A percentile compares a stretch with the other conserved stretches of the same genome.
Conservation (phyloP, 2,797 vertebrate species). For the Acanthiza pusilla region DNA sequence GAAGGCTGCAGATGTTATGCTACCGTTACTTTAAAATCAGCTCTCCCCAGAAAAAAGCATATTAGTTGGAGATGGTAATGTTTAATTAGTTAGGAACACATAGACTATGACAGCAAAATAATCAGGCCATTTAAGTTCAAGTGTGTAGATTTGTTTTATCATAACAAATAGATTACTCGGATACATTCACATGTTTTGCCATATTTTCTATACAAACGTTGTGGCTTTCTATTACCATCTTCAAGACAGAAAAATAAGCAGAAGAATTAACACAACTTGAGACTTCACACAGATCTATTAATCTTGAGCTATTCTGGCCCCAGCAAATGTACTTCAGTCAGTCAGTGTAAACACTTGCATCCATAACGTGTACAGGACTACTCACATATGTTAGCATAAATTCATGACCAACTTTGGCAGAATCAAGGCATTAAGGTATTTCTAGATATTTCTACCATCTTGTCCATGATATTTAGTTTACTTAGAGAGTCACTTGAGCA, state of each 20-base stretch:
- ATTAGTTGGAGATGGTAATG: background rate
- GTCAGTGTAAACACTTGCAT: background rate
- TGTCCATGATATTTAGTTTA: background rate
- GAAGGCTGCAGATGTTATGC: background rate
- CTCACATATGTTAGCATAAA: background rate
- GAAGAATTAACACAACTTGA: background rate
- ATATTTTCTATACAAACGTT: background rate
- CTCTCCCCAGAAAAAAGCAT: accelerated
- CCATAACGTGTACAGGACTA: background rate
- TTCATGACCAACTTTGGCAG: background rate
- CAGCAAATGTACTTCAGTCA: background rate
- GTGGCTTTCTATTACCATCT: background rate
- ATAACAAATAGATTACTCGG: background rate
- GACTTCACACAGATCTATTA: background rate
- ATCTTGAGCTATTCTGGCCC: background rate
- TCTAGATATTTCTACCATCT: background rate
- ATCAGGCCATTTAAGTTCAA: background rate
- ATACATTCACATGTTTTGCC: background rate
- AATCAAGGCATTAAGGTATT: background rate
- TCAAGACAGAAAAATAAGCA: background rate
- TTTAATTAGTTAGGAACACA: background rate
- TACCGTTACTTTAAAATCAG: background rate
- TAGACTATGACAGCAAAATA: background rate
- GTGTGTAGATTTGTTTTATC: background rate
- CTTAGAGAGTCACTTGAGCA: background rate